phyloP scores from a whole-genome alignment of 2,797 vertebrate genomes.

The Heteromormyrus szaboi region DNA sequence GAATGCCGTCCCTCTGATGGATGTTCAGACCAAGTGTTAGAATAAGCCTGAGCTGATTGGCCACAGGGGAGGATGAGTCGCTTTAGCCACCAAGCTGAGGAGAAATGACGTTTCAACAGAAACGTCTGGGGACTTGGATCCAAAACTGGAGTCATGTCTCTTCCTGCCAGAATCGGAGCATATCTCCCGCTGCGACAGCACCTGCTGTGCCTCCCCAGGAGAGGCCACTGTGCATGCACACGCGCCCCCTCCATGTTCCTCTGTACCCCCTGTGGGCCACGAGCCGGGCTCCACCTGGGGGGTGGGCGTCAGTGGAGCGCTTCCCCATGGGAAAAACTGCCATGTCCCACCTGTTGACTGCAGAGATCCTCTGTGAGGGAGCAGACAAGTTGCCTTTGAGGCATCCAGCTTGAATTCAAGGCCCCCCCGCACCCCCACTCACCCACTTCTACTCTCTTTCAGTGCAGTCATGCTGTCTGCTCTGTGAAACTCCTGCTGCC shows the following conservation, averaged over 20 bases:
- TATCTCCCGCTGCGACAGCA: background rate
- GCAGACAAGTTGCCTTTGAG: conserved; percentile 39
- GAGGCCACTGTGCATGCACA: background rate
- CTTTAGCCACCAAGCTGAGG: background rate
- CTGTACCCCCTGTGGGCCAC: conserved; percentile 24
- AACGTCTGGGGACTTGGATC: background rate
- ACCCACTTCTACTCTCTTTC: background rate
- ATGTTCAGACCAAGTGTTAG: background rate
- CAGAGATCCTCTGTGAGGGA: conserved; percentile 28
- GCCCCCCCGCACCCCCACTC: background rate
- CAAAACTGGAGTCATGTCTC: background rate
- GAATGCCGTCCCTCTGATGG: background rate
- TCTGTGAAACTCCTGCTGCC: background rate
- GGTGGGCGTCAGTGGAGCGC: conserved; percentile 35
- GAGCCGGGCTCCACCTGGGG: conserved; percentile 26
- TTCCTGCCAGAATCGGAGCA: background rate
- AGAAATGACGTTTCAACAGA: background rate
- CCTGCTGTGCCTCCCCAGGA: conserved; percentile 4
- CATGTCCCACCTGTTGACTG: conserved; percentile 44
- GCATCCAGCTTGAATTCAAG: background rate
- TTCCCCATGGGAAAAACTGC: conserved; percentile 56
- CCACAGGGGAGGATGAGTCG: background rate
- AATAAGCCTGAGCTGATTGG: background rate
- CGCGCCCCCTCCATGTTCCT: conserved; percentile 8
- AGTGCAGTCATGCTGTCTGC: background rate